Percentiles rank a stretch among this genome's conserved stretches.
These are phyloP conservation scores for Leucopternis melanops DNA, from an alignment of 2,113 vertebrate genomes.

Conservation along the genomic window DNA sequence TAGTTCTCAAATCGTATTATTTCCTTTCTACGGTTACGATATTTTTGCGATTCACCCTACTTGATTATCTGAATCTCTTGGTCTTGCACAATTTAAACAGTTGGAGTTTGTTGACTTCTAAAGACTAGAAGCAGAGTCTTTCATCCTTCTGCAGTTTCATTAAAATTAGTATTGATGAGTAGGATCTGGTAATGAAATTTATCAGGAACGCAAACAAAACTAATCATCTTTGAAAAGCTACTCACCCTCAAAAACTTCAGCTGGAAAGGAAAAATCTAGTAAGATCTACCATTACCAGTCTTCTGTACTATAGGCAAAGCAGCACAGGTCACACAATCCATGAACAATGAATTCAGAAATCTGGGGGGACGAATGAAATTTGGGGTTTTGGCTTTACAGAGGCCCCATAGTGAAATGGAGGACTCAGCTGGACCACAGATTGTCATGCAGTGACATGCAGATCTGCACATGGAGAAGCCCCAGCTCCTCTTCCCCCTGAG, in stretches of 20 bases:
- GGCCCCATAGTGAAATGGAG: background rate
- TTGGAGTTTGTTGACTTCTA: background rate
- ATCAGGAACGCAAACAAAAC: no score
- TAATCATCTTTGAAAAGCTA: no score
- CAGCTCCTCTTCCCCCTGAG: background rate
- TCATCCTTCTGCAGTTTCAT: background rate
- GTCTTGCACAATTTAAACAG: background rate
- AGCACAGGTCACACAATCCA: no score
- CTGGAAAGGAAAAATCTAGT: no score
- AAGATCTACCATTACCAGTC: no score
- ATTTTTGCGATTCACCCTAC: background rate
- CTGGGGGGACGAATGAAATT: no score
- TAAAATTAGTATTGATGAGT: background rate
- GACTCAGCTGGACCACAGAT: background rate
- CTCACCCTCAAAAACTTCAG: no score
- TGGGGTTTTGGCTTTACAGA: background rate
- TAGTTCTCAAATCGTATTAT: background rate
- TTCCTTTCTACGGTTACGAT: background rate
- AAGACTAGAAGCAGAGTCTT: background rate
- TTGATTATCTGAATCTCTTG: background rate
- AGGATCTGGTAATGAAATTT: background rate
- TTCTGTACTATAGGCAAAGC: no score
- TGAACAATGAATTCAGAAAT: no score
- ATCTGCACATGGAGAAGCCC: background rate
- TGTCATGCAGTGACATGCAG: background rate